A percentile compares a stretch with the other conserved stretches of the same genome.
Evolutionary conservation across 2,797 vertebrate species (phyloP).

Genomic region (Aselliscus stoliczkanus): DNA sequence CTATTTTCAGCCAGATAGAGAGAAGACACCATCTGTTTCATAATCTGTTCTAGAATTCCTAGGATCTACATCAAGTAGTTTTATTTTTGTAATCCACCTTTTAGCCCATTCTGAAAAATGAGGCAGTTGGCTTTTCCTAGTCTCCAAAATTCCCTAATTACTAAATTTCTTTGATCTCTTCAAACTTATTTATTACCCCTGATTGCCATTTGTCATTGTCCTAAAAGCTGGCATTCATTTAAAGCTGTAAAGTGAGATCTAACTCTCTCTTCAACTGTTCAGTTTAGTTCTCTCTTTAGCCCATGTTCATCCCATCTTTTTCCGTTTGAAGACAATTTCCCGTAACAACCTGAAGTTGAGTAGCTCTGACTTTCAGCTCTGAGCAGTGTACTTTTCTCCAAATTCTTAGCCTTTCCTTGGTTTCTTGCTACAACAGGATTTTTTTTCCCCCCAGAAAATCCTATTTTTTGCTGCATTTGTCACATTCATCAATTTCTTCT

Average conservation of each 20-base stretch:
- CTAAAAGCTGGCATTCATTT: background rate
- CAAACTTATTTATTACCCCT: background rate
- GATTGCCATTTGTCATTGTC: background rate
- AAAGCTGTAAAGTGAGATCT: background rate
- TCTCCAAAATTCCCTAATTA: background rate
- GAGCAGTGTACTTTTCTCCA: background rate
- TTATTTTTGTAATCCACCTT: slow-evolving; percentile 12
- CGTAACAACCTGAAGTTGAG: background rate
- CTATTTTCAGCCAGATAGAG: slow-evolving; percentile 47
- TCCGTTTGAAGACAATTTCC: background rate
- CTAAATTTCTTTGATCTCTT: slow-evolving; percentile 10
- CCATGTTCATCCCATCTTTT: background rate
- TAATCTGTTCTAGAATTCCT: slow-evolving; percentile 59
- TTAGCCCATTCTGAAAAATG: slow-evolving; percentile 21
- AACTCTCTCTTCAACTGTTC: background rate
- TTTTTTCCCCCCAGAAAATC: background rate
- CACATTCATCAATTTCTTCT: background rate
- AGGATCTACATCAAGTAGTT: slow-evolving; percentile 3
- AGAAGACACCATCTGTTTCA: slow-evolving; percentile 56
- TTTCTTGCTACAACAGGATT: background rate
- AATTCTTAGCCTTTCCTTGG: background rate
- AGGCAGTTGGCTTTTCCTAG: background rate
- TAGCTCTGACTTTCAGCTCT: background rate
- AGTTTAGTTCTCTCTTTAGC: background rate
- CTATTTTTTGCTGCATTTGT: slow-evolving; percentile 6